phyloP scores from a whole-genome alignment of 2,888 invertebrate genomes.

The Drosophila setosimentum region DNA sequence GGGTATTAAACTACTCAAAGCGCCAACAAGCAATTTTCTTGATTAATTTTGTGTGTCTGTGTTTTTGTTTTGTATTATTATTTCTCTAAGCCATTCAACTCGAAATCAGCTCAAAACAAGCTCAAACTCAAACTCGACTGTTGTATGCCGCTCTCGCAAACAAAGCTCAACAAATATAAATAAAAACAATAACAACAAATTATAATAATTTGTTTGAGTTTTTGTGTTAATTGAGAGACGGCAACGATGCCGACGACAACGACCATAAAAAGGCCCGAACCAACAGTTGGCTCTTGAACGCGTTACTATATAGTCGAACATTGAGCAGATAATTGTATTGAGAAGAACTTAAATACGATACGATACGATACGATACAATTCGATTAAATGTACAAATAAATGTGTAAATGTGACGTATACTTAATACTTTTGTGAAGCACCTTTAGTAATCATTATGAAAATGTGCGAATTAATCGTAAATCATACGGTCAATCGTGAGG shows the following conservation, averaged over 20 bases:
- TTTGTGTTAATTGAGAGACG: conserved; percentile 55
- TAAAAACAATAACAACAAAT: conserved; percentile 14
- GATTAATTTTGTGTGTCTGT: conserved; percentile 29
- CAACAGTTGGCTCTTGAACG: conserved; percentile 53
- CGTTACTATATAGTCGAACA: conserved; percentile 47
- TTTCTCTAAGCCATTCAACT: conserved; percentile 18
- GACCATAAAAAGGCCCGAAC: conserved; percentile 64
- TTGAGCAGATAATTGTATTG: neutral
- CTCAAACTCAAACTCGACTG: conserved; percentile 45
- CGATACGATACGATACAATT: conserved; percentile 2
- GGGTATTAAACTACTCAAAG: conserved; percentile 28
- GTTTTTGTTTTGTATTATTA: conserved; percentile 7
- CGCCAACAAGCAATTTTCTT: conserved; percentile 32
- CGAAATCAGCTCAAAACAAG: conserved; percentile 38
- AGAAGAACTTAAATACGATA: neutral
- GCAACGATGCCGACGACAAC: conserved; percentile 2
- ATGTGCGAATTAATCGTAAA: conserved; percentile 83
- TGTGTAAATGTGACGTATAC: conserved; percentile 52
- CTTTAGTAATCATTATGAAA: conserved; percentile 25
- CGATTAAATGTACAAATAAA: conserved; percentile 41
- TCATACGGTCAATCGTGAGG: conserved; percentile 78
- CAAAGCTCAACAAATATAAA: conserved; percentile 4
- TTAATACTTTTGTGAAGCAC: conserved; percentile 16
- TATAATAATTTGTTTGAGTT: conserved; percentile 31
- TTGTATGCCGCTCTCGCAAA: neutral